Conservation (phyloP, 2,113 vertebrate genomes). For the Hyperopisus bebe region DNA sequence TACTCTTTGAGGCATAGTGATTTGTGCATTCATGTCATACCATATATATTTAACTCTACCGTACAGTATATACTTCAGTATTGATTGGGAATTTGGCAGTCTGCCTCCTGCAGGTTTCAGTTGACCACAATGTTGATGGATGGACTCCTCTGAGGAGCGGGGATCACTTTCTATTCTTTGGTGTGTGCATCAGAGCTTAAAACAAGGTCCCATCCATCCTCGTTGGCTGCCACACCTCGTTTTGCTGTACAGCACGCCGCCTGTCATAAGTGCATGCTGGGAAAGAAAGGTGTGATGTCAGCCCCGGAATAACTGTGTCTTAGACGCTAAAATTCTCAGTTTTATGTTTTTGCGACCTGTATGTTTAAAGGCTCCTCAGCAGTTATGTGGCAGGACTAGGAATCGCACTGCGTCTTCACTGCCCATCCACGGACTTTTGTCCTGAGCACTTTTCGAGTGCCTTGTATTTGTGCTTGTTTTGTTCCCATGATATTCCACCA, state of each 20-base stretch:
- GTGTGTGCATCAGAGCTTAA: not conserved
- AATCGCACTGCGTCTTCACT: not conserved
- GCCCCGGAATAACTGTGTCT: not conserved
- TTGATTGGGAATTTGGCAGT: not conserved
- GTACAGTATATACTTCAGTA: not conserved
- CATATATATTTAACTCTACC: not conserved
- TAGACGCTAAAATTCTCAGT: not conserved
- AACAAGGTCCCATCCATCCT: not conserved
- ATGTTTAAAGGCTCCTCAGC: not conserved
- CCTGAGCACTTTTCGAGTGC: conserved; percentile 27
- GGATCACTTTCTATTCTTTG: not conserved
- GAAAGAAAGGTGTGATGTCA: not conserved
- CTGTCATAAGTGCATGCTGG: not conserved
- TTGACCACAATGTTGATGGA: not conserved
- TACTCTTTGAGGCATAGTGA: not conserved
- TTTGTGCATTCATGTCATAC: not conserved
- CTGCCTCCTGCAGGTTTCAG: not conserved
- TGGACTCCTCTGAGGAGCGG: not conserved
- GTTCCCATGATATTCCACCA: conserved; percentile 27
- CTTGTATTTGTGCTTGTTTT: conserved; percentile 15
- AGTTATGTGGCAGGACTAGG: not conserved
- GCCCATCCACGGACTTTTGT: not conserved
- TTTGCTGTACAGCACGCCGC: not conserved
- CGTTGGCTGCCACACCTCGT: not conserved
- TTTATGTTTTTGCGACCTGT: not conserved